Base-by-base conservation (phyloP, 2,113 vertebrate genomes). In the Pipra filicauda region DNA sequence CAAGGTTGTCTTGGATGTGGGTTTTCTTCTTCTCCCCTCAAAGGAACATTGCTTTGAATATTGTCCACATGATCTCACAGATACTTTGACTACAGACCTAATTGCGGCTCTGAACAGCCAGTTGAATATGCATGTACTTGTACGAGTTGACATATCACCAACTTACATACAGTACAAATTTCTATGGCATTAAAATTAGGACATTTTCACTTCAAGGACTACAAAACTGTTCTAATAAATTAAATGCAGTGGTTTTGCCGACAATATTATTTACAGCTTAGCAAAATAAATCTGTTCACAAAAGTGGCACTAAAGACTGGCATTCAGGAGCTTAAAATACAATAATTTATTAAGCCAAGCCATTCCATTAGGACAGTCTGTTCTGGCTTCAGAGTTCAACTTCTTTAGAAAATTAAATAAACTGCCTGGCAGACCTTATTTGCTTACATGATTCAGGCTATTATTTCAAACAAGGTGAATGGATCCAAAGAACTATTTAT, bases 331-430 rank as follows among this genome's bases (percentile, higher is more conserved):
- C 72, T 81, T 65, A 88, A 89, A 51, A 62, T 26, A 69, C 12
- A 81, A 19, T n/a, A 27, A 88, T 70, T 75, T 75, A 71, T 61
- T 82, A 84, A 79, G 62, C 28, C 20, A 69, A 92, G 58, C 0
- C 1, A 86, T 69, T 94, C 37, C 73, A 91, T 69, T 39, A 78
- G 80, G 57, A 96, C 83, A 91, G 54, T 54, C 65, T 79, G 83
- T 94, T 89, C 88, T 57, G 49, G 26, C 65, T 87, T 89, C 30
- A 73, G 8, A 91, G 44, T 65, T 67, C 55, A 80, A 24, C 54
- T 93, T 86, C 51, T 94, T 87, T 8, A 91, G 52, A 83, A 95
- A 94, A 94, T 66, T 75, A 70, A 93, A 96, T 72, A 92, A 89
- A 91, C 69, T 35, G 37, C 17, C 66, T 93, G 76, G 52, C 70